These are phyloP conservation scores for Poeciliopsis paucimaculata DNA, from an alignment of 2,797 vertebrate genomes.

Conservation along the genomic window DNA sequence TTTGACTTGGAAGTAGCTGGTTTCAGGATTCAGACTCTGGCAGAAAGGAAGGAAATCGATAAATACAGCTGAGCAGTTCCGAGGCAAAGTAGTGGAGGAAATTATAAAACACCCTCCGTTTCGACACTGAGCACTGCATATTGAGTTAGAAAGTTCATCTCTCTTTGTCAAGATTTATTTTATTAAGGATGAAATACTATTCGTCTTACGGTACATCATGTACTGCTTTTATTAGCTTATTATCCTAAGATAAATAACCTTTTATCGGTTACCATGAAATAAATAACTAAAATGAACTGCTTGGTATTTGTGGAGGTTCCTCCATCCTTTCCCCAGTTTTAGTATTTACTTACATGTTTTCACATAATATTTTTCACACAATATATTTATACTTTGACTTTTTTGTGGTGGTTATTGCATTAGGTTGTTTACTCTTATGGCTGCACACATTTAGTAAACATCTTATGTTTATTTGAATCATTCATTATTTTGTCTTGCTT, in stretches of 20 bases:
- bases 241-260: neutral
- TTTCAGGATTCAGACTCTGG: constrained; percentile 8
- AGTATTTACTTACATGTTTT: too few species aligned
- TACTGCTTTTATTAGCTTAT: neutral
- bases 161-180: neutral
- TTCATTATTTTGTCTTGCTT: too few species aligned
- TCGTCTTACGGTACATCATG: neutral
- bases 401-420: too few species aligned
- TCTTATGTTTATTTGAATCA: too few species aligned
- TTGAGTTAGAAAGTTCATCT: neutral
- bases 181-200: neutral
- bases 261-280: neutral
- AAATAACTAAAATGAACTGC: neutral
- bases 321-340: too few species aligned
- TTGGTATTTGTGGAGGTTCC: neutral
- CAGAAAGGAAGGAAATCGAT: constrained; percentile 11
- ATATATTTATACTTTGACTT: too few species aligned
- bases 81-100: neutral
- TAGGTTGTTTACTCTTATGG: too few species aligned
- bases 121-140: neutral
- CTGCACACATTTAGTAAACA: too few species aligned
- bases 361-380: too few species aligned
- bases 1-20: constrained; percentile 7
- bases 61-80: constrained; percentile 5
- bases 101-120: neutral